Base-by-base conservation (phyloP, 2,888 invertebrate species). In the Seira ritae region DNA sequence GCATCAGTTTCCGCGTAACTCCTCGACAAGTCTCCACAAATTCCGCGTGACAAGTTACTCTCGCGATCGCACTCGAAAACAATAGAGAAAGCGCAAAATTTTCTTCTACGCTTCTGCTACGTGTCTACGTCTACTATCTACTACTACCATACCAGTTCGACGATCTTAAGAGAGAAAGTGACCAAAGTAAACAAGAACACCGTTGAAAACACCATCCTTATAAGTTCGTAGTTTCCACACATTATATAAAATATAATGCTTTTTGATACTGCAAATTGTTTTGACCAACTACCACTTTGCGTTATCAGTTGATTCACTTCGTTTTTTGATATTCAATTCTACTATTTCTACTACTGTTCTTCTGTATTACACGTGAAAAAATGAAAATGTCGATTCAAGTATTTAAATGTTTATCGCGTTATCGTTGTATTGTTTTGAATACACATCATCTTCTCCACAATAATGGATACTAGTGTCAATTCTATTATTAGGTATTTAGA, bases 1-100 rank as follows among this genome's bases (percentile, higher is more conserved):
- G 46, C 85, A 84, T 84, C 85, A 85, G 80, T 83, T 73, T 85
- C 80, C 85, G 78, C 84, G 80, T 80, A 74, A 83, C 80, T 85
- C 76, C 85, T 77, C 80, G 79, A 71, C 85, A 79, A 67, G 80
- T 73, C 24, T 72, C 85, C 84, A 68, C 82, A 55, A 71, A 72
- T 46, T 71, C 81, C 76, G 77, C 84, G 76, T 76, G 80, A 78
- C 77, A 23, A 24, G 37, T 17, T 65, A 67, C 62, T 62, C 22
- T 62, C 62, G 62, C 62, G 62, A 62, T 62, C 62, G 62, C 62
- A 20, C 19, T 23, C 67, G 31, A 69, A 65, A 69, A 69, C 69
- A 17, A 42, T 19, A 69, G 67, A 67, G 67, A 67, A 67, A 69
- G 69, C 37, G 37, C 24, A 84, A 79, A 78, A 75, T 42, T 71